Conservation (phyloP, 1,140 invertebrate species). For the Mactra quadrangularis region DNA sequence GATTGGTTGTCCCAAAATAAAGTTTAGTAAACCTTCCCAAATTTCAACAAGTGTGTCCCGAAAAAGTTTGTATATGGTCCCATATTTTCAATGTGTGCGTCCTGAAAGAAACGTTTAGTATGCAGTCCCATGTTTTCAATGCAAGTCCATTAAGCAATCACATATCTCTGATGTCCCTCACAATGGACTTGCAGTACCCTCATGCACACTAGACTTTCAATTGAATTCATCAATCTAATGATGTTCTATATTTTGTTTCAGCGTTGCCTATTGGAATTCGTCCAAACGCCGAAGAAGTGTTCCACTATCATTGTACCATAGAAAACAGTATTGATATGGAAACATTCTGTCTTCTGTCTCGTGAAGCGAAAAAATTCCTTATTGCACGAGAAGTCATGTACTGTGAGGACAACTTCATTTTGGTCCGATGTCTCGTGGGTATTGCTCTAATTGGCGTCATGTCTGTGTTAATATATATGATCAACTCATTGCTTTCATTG, state of each 20-base stretch:
- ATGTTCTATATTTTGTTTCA: background rate
- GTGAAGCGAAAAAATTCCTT: slow-evolving; percentile 6
- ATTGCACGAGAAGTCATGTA: slow-evolving; percentile 1
- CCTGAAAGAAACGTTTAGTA: too few species aligned
- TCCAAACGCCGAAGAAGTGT: slow-evolving; percentile 19
- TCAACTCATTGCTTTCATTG: background rate
- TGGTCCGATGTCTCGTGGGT: slow-evolving; percentile 7
- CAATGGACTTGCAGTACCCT: too few species aligned
- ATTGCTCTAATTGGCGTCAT: background rate
- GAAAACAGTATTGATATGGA: background rate
- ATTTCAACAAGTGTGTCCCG: too few species aligned
- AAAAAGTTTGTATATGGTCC: too few species aligned
- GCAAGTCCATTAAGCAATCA: too few species aligned
- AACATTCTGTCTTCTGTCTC: background rate
- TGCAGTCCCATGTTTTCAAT: too few species aligned
- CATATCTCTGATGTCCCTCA: too few species aligned
- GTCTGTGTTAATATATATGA: background rate
- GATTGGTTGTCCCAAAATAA: too few species aligned
- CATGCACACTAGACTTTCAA: too few species aligned
- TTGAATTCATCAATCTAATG: too few species aligned
- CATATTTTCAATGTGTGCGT: too few species aligned
- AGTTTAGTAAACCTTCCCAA: too few species aligned
- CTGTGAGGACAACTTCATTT: slow-evolving; percentile 1
- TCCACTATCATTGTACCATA: background rate
- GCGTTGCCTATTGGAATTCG: slow-evolving; percentile 1